These are phyloP conservation scores for Rhineura floridana DNA, from an alignment of 2,113 vertebrate genomes.

Conservation along the genomic window DNA sequence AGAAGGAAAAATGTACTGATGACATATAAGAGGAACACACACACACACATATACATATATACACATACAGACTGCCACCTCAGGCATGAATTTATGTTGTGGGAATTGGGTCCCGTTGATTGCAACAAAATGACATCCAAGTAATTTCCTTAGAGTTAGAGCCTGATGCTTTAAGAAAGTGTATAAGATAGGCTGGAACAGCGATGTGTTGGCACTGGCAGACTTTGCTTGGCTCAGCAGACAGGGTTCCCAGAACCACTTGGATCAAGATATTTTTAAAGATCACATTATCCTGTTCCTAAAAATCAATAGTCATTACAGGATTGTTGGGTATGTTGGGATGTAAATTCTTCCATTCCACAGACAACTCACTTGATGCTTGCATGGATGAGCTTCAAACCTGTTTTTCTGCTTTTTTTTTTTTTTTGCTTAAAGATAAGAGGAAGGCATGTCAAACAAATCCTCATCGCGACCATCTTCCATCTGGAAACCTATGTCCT, in stretches of 20 bases:
- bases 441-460: too few relatives aligned
- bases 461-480: too few relatives aligned
- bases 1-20: background rate
- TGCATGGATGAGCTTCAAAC: background rate
- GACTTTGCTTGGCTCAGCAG: conserved; percentile 16
- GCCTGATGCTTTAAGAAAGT: background rate
- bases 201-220: background rate
- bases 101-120: background rate
- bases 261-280: conserved; percentile 26
- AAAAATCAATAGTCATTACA: conserved; percentile 38
- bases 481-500: too few relatives aligned
- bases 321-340: background rate
- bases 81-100: background rate
- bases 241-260: conserved; percentile 33
- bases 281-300: conserved; percentile 11
- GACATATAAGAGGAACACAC: background rate
- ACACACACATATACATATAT: too few relatives aligned
- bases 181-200: background rate
- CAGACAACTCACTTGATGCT: conserved; percentile 10
- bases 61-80: background rate
- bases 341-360: conserved; percentile 25
- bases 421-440: too few relatives aligned
- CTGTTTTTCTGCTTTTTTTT: background rate
- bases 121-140: background rate
- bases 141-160: background rate